phyloP scores from a whole-genome alignment of 2,797 vertebrate species.

The Myotis vivesi region DNA sequence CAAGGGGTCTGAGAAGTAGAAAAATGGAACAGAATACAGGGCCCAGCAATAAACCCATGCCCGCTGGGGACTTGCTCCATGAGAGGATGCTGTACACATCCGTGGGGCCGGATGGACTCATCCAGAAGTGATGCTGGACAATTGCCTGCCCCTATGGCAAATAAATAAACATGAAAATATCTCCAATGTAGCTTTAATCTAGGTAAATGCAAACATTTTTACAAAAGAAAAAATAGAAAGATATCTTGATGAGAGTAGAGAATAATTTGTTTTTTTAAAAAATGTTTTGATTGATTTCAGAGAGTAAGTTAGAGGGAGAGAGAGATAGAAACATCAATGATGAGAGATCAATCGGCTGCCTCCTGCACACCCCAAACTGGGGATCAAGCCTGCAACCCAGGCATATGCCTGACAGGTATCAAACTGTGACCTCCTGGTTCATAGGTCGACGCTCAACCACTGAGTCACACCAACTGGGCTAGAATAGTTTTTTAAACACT shows the following conservation, averaged over 20 bases:
- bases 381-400: no score
- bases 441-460: no score
- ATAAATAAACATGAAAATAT: not conserved
- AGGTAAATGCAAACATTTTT: not conserved
- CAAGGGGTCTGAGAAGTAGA: not conserved
- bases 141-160: not conserved
- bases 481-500: slow-evolving; percentile 34
- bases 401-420: no score
- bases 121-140: not conserved
- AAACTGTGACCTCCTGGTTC: no score
- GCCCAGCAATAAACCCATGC: not conserved
- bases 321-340: no score
- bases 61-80: not conserved
- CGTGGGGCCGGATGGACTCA: not conserved
- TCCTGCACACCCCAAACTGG: no score
- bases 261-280: not conserved
- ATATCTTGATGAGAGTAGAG: not conserved
- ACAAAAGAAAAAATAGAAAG: not conserved
- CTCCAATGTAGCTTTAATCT: not conserved
- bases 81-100: not conserved
- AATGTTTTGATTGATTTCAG: no score
- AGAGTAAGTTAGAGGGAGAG: no score
- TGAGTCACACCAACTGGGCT: no score
- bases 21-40: not conserved
- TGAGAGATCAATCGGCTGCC: no score